Conservation (phyloP, 2,888 invertebrate genomes). For the Leptura quadrifasciata region DNA sequence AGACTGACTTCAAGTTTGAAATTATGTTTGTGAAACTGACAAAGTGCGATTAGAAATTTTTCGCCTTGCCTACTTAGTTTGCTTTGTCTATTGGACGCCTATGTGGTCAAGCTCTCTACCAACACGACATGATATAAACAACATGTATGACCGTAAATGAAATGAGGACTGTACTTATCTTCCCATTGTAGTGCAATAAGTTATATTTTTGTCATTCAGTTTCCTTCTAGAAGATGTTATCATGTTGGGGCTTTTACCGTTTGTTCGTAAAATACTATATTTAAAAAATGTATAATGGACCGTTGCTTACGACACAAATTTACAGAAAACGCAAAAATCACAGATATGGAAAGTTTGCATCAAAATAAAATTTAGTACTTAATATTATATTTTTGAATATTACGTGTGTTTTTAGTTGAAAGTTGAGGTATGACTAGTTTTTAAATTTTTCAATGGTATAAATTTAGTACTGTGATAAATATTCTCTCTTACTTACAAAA, state of each 20-base stretch:
- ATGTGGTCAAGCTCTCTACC: background rate
- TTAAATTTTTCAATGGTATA: too few species aligned
- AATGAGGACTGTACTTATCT: background rate
- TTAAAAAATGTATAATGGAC: too few species aligned
- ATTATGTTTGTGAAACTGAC: too few species aligned
- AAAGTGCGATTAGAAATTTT: background rate
- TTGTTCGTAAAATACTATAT: background rate
- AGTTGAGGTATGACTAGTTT: too few species aligned
- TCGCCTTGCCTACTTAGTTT: background rate
- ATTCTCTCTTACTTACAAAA: too few species aligned
- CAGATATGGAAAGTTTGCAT: too few species aligned
- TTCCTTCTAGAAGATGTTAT: slow-evolving; percentile 2
- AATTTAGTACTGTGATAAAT: background rate
- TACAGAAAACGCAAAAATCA: too few species aligned
- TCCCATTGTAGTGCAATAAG: slow-evolving; percentile 12
- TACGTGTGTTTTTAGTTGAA: too few species aligned
- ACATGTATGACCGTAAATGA: background rate
- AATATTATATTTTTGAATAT: too few species aligned
- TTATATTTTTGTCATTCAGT: slow-evolving; percentile 24
- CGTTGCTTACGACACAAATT: too few species aligned
- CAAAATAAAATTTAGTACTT: too few species aligned
- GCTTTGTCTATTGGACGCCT: background rate
- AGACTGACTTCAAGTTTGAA: too few species aligned
- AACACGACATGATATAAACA: slow-evolving; percentile 8
- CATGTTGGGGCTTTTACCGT: background rate